phyloP scores from a whole-genome alignment of 2,888 invertebrate genomes.

The Eristalinus sepulchralis region DNA sequence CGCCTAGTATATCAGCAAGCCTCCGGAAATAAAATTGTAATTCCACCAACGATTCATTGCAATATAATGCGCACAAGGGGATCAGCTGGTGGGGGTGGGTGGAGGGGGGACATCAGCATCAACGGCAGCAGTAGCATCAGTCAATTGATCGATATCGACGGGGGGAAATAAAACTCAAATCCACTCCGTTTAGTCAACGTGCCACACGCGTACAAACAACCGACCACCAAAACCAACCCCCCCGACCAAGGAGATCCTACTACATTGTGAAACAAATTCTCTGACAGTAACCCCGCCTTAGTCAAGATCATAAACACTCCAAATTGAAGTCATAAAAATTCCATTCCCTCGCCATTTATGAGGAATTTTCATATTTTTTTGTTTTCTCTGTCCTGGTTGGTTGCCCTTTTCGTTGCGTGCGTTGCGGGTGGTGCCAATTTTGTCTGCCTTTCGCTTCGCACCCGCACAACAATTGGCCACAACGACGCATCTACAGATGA shows the following conservation, averaged over 20 bases:
- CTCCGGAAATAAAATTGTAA: conserved; percentile 12
- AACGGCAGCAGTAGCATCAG: neutral
- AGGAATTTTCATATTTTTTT: conserved; percentile 42
- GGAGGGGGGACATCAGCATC: neutral
- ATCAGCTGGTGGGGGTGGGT: too few species aligned
- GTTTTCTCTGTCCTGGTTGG: neutral
- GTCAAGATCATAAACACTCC: conserved; percentile 43
- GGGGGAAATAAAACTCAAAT: conserved; percentile 36
- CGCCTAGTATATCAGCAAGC: neutral
- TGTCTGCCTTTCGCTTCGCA: neutral
- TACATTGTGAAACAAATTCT: conserved; percentile 1
- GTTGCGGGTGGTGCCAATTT: conserved; percentile 26
- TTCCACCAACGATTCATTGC: conserved; percentile 12
- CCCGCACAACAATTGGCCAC: neutral
- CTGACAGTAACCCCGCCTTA: conserved; percentile 19
- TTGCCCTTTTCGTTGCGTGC: neutral
- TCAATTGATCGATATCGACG: conserved; percentile 31
- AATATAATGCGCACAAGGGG: conserved; percentile 12
- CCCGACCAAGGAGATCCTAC: neutral
- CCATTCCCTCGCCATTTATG: conserved; percentile 20
- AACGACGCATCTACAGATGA: neutral
- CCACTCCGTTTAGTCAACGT: conserved; percentile 18
- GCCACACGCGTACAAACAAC: neutral
- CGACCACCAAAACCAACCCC: neutral
- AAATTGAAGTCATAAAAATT: conserved; percentile 50